These are phyloP conservation scores for Chrysotoxum bicinctum DNA, from an alignment of 2,888 invertebrate species.

Conservation along the genomic window DNA sequence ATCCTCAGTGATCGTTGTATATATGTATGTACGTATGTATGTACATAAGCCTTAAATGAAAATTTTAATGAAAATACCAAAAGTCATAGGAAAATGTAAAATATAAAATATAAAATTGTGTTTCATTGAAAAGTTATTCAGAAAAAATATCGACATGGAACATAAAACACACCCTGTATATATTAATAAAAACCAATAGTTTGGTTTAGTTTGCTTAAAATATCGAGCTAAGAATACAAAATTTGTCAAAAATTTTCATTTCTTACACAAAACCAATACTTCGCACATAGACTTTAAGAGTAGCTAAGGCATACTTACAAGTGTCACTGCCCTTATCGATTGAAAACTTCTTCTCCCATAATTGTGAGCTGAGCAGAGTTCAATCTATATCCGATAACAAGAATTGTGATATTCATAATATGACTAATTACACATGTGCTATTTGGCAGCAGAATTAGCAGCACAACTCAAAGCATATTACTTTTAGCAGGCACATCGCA, in stretches of 20 bases:
- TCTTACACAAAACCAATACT: neutral
- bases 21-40: no score
- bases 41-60: no score
- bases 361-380: constrained; percentile 6
- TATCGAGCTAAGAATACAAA: no score
- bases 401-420: neutral
- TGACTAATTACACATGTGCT: constrained; percentile 9
- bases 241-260: neutral
- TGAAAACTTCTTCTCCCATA: neutral
- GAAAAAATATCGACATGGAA: no score
- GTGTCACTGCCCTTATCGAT: constrained; percentile 5
- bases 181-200: no score
- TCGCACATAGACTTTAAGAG: neutral
- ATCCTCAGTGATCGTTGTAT: no score
- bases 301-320: neutral
- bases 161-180: no score
- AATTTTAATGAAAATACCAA: no score
- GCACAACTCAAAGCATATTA: neutral
- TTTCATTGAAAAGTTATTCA: no score
- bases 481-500: neutral
- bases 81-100: no score
- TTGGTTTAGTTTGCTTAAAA: no score
- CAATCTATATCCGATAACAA: constrained; percentile 12
- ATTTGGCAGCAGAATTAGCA: neutral
- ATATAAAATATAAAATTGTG: no score